Evolutionary conservation across 2,888 invertebrate species (phyloP).

Genomic region (Tachina lurida): DNA sequence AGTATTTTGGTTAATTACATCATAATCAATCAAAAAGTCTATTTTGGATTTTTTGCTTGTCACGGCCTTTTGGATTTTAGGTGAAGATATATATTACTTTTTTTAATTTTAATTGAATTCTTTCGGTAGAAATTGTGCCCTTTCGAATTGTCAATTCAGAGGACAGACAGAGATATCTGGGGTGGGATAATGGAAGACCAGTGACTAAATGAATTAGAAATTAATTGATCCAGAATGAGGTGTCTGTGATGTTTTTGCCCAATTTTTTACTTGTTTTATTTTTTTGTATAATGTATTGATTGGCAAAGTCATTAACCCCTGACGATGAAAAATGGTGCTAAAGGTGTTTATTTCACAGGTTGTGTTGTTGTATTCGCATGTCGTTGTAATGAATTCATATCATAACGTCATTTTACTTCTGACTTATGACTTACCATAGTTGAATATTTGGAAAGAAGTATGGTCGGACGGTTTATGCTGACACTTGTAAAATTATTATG

Average conservation of each 20-base stretch:
- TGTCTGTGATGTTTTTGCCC: slow-evolving; percentile 34
- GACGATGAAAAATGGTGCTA: background rate
- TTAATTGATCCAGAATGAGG: background rate
- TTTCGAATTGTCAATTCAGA: background rate
- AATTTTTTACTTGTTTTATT: slow-evolving; percentile 56
- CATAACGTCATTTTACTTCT: too few relatives aligned
- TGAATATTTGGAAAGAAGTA: background rate
- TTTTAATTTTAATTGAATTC: background rate
- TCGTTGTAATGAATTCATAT: background rate
- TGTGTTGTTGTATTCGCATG: background rate
- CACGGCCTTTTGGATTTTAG: too few relatives aligned
- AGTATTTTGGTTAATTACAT: too few relatives aligned
- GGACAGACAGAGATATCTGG: slow-evolving; percentile 41
- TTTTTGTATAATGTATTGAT: background rate
- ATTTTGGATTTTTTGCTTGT: too few relatives aligned
- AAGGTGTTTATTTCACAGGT: slow-evolving; percentile 2
- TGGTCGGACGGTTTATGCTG: background rate
- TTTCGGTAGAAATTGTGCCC: slow-evolving; percentile 2
- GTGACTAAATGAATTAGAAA: slow-evolving; percentile 12
- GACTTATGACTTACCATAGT: background rate
- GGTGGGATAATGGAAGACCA: slow-evolving; percentile 33
- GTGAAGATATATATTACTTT: background rate
- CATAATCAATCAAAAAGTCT: too few relatives aligned
- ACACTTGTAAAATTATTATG: too few relatives aligned
- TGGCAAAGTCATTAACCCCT: background rate